Evolutionary conservation across 2,797 vertebrate species (phyloP).

Genomic region (Calcarius lapponicus): DNA sequence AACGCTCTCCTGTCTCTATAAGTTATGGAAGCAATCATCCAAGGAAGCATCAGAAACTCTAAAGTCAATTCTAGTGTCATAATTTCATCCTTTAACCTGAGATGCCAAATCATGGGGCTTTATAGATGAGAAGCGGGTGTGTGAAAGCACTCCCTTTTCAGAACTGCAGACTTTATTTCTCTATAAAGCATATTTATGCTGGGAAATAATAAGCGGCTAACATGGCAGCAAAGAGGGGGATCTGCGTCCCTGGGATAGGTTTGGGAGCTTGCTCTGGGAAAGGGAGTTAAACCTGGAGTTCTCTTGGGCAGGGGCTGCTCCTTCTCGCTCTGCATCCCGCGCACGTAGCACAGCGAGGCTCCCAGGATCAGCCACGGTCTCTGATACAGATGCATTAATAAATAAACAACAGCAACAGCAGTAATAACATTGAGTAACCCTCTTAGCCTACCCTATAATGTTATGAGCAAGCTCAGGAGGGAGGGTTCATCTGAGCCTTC

Average conservation of each 20-base stretch:
- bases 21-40: slow-evolving; percentile 83
- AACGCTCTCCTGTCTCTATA: slow-evolving; percentile 76
- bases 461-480: slow-evolving; percentile 57
- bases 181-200: slow-evolving; percentile 79
- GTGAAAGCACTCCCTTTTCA: slow-evolving; percentile 72
- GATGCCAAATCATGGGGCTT: slow-evolving; percentile 77
- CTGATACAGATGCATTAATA: slow-evolving; percentile 57
- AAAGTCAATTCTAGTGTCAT: slow-evolving; percentile 81
- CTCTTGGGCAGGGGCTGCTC: background rate
- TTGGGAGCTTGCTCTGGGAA: background rate
- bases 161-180: slow-evolving; percentile 78
- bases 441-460: slow-evolving; percentile 55
- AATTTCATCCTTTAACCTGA: slow-evolving; percentile 79
- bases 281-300: background rate
- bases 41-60: slow-evolving; percentile 78
- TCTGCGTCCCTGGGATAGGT: background rate
- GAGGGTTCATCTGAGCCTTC: slow-evolving; percentile 25
- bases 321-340: background rate
- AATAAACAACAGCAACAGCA: slow-evolving; percentile 65
- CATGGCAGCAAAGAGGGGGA: slow-evolving; percentile 30
- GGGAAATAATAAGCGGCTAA: slow-evolving; percentile 70
- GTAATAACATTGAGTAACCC: slow-evolving; percentile 64
- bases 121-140: slow-evolving; percentile 72
- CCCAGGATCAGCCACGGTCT: slow-evolving; percentile 13
- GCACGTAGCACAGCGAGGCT: slow-evolving; percentile 2